phyloP scores from a whole-genome alignment of 2,888 invertebrate genomes.

The Troides helena region DNA sequence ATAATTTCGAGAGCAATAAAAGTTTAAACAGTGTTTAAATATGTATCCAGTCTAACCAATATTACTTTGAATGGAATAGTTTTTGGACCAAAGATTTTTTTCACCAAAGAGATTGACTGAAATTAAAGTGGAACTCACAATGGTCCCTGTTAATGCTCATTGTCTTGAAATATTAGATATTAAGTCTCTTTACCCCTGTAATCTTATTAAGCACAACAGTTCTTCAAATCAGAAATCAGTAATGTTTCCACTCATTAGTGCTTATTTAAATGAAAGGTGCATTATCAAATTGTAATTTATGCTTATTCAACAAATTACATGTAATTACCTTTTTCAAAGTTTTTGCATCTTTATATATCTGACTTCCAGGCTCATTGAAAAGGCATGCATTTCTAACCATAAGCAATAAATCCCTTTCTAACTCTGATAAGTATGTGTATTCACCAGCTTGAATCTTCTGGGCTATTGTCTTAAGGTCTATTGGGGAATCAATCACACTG shows the following conservation, averaged over 20 bases:
- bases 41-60: not conserved
- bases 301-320: not conserved
- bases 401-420: constrained; percentile 93
- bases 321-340: constrained; percentile 86
- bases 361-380: constrained; percentile 98
- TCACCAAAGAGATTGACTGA: no score
- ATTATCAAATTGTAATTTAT: not conserved
- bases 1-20: not conserved
- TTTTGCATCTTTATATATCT: constrained; percentile 97
- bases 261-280: not conserved
- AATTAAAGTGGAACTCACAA: no score
- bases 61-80: not conserved
- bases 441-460: constrained; percentile 92
- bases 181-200: no score
- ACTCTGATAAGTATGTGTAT: constrained; percentile 87
- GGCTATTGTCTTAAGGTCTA: constrained; percentile 96
- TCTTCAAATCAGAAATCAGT: no score
- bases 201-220: no score
- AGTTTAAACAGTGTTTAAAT: not conserved
- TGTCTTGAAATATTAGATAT: no score
- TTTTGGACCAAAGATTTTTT: no score
- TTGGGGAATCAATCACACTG: constrained; percentile 94
- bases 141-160: no score
- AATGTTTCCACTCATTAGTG: no score
- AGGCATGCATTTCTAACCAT: constrained; percentile 97